These are phyloP conservation scores for Masticophis lateralis DNA, from an alignment of 2,797 vertebrate genomes.

Conservation along the genomic window DNA sequence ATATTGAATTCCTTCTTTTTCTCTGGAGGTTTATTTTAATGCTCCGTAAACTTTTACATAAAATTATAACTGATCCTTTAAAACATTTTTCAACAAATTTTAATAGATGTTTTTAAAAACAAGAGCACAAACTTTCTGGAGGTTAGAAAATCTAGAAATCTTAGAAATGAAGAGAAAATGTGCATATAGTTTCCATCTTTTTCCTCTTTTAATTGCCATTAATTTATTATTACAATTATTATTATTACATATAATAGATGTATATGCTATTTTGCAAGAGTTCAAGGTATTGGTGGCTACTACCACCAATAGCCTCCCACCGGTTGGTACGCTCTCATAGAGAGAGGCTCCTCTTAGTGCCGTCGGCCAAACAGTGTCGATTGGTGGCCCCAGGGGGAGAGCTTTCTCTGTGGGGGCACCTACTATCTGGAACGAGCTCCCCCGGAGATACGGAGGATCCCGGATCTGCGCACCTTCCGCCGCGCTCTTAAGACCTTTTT, in stretches of 20 bases:
- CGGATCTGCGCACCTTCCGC: too few species aligned
- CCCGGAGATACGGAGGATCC: too few species aligned
- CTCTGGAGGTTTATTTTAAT: not conserved
- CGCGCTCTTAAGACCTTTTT: too few species aligned
- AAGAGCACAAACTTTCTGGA: not conserved
- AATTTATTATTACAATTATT: not conserved
- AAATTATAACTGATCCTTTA: not conserved
- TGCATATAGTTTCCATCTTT: not conserved
- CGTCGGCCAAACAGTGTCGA: too few species aligned
- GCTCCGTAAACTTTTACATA: not conserved
- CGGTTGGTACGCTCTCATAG: too few species aligned
- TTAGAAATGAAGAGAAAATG: not conserved
- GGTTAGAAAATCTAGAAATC: not conserved
- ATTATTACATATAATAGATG: not conserved
- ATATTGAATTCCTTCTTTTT: slow-evolving; percentile 1
- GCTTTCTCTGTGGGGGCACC: too few species aligned
- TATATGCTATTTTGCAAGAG: not conserved
- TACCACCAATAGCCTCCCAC: too few species aligned
- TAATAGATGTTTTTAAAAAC: not conserved
- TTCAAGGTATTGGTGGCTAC: not conserved
- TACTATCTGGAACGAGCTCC: too few species aligned
- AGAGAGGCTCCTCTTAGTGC: too few species aligned
- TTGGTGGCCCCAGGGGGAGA: too few species aligned
- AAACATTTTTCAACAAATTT: slow-evolving; percentile 5
- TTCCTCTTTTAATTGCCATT: not conserved